A percentile compares a stretch with the other conserved stretches of the same genome.
phyloP scores from a whole-genome alignment of 2,113 vertebrate species.

The Lipophrys pholis region DNA sequence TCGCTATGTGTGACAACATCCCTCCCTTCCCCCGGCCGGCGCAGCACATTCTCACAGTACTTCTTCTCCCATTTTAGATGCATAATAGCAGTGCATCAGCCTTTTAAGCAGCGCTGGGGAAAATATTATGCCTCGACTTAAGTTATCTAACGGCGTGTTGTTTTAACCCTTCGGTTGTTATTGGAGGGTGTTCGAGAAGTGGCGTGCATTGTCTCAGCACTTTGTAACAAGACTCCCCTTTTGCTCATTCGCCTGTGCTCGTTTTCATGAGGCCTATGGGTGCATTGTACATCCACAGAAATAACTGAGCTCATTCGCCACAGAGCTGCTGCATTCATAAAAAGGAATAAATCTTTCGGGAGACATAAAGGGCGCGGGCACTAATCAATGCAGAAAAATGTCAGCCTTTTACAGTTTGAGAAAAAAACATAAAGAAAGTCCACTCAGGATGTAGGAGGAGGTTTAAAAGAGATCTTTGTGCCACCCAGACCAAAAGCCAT shows the following conservation, averaged over 20 bases:
- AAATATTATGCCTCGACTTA: slow-evolving; percentile 59
- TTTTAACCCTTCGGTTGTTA: slow-evolving; percentile 59
- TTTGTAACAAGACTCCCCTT: slow-evolving; percentile 11
- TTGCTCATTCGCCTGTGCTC: slow-evolving; percentile 28
- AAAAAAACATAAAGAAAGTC: slow-evolving; percentile 81
- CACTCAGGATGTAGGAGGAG: slow-evolving; percentile 78
- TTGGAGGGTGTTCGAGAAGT: slow-evolving; percentile 40
- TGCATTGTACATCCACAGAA: slow-evolving; percentile 69
- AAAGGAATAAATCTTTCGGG: slow-evolving; percentile 73
- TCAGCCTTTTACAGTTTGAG: slow-evolving; percentile 78
- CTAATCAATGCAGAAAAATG: slow-evolving; percentile 84
- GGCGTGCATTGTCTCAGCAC: slow-evolving; percentile 27
- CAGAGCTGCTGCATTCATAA: slow-evolving; percentile 70
- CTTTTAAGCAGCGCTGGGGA: slow-evolving; percentile 41
- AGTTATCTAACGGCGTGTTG: slow-evolving; percentile 40
- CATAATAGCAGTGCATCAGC: slow-evolving; percentile 68
- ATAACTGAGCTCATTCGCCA: slow-evolving; percentile 66
- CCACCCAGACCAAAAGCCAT: slow-evolving; percentile 75
- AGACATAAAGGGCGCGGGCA: slow-evolving; percentile 71
- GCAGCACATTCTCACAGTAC: slow-evolving; percentile 73
- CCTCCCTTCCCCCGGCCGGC: slow-evolving; percentile 72
- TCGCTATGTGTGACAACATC: slow-evolving; percentile 74
- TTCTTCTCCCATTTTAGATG: slow-evolving; percentile 74
- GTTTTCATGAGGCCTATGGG: slow-evolving; percentile 47
- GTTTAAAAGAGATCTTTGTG: slow-evolving; percentile 85